A percentile compares a stretch with the other conserved stretches of the same genome.
Evolutionary conservation across 2,888 invertebrate species (phyloP).

Genomic region (Apamea sordens): DNA sequence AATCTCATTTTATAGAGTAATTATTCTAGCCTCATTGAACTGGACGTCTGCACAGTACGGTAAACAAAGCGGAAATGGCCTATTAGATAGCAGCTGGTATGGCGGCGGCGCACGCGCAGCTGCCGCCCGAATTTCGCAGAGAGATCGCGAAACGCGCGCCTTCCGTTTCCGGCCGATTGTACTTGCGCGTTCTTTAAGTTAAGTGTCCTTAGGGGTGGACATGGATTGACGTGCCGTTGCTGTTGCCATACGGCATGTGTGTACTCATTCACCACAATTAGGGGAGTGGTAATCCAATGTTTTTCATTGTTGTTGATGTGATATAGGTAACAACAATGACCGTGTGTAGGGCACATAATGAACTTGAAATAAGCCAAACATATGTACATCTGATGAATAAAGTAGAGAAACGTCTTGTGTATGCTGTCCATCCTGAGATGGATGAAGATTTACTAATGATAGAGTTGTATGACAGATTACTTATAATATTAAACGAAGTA

Average conservation of each 20-base stretch:
- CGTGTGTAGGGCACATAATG: neutral
- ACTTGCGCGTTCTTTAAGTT: constrained; percentile 74
- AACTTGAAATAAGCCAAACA: neutral
- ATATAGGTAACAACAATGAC: constrained; percentile 32
- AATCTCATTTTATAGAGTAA: constrained; percentile 51
- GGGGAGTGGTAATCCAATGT: constrained; percentile 68
- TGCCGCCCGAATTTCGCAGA: constrained; percentile 87
- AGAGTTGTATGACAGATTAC: no score
- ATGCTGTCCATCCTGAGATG: neutral
- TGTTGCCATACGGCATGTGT: constrained; percentile 48
- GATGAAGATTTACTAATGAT: neutral
- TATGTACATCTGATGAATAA: neutral
- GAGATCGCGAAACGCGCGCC: constrained; percentile 89
- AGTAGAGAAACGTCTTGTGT: neutral
- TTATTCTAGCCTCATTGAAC: constrained; percentile 62
- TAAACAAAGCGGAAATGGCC: constrained; percentile 86
- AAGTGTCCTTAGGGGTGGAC: constrained; percentile 78
- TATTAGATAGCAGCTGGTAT: constrained; percentile 86
- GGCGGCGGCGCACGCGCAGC: constrained; percentile 83
- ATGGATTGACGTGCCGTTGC: constrained; percentile 77
- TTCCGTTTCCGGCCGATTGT: constrained; percentile 90
- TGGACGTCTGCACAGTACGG: constrained; percentile 69
- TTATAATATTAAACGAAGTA: neutral
- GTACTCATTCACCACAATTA: constrained; percentile 66
- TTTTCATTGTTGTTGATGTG: constrained; percentile 56